These are phyloP conservation scores for Phalangium opilio DNA, from an alignment of 2,888 invertebrate species.

Conservation along the genomic window DNA sequence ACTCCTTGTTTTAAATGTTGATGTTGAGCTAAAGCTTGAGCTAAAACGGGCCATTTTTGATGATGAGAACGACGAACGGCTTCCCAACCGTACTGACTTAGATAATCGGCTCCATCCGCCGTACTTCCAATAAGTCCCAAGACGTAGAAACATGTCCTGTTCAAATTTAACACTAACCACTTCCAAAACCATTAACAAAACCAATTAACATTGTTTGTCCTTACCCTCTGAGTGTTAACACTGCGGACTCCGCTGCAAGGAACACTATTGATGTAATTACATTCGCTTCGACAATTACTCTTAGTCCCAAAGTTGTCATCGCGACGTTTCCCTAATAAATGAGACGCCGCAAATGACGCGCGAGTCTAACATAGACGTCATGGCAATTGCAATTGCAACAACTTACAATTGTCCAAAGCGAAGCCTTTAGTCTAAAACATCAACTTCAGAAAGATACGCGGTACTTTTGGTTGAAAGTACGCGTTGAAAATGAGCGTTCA, in stretches of 20 bases:
- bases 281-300: conserved; percentile 46
- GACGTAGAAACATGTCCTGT: conserved; percentile 66
- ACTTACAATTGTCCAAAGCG: conserved; percentile 58
- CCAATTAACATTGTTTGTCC: not conserved
- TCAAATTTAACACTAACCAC: conserved; percentile 12
- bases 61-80: conserved; percentile 54
- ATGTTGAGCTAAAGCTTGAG: conserved; percentile 32
- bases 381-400: conserved; percentile 1
- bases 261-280: conserved; percentile 40
- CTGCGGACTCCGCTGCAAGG: conserved; percentile 60
- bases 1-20: not conserved
- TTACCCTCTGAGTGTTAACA: conserved; percentile 64
- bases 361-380: not conserved
- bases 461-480: too few relatives aligned
- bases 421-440: conserved; percentile 60
- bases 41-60: conserved; percentile 58
- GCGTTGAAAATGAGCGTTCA: conserved; percentile 10
- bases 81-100: conserved; percentile 49
- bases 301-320: conserved; percentile 57
- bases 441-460: conserved; percentile 20
- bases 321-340: conserved; percentile 52
- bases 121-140: conserved; percentile 74
- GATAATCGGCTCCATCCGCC: conserved; percentile 59
- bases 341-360: too few relatives aligned
- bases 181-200: too few relatives aligned